Conservation (phyloP, 2,888 invertebrate genomes). For the Adela reaumurella region DNA sequence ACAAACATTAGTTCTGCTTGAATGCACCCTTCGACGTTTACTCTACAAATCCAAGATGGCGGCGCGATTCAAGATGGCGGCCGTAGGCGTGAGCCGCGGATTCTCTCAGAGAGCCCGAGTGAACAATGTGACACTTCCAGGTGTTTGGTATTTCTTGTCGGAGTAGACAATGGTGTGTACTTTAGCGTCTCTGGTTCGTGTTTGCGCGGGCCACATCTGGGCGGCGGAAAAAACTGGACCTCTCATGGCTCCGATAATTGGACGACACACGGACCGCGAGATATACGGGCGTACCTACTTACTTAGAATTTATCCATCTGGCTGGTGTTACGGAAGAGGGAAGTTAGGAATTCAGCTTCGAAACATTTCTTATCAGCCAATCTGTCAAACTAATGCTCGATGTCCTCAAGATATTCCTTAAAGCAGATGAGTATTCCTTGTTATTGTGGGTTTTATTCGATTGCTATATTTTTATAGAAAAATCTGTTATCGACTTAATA, state of each 20-base stretch:
- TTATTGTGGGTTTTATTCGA: no score
- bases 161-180: slow-evolving; percentile 27
- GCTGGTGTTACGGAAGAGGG: background rate
- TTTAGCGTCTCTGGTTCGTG: slow-evolving; percentile 16
- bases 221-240: slow-evolving; percentile 44
- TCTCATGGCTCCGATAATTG: slow-evolving; percentile 49
- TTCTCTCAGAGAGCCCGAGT: slow-evolving; percentile 30
- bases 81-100: slow-evolving; percentile 19
- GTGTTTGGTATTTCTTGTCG: slow-evolving; percentile 44
- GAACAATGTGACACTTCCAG: slow-evolving; percentile 57
- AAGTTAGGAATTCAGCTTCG: no score
- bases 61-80: no score
- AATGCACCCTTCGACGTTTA: no score
- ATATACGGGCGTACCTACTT: background rate
- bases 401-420: no score
- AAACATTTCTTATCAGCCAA: no score
- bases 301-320: background rate
- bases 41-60: no score
- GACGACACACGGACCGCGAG: slow-evolving; percentile 6
- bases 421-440: no score
- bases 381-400: no score
- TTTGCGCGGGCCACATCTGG: slow-evolving; percentile 51
- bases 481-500: no score
- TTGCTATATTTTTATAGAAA: no score
- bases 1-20: no score